A percentile compares a stretch with the other conserved stretches of the same genome.
These are phyloP conservation scores for Paraplagusia blochii DNA, from an alignment of 2,113 vertebrate species.

Conservation along the genomic window DNA sequence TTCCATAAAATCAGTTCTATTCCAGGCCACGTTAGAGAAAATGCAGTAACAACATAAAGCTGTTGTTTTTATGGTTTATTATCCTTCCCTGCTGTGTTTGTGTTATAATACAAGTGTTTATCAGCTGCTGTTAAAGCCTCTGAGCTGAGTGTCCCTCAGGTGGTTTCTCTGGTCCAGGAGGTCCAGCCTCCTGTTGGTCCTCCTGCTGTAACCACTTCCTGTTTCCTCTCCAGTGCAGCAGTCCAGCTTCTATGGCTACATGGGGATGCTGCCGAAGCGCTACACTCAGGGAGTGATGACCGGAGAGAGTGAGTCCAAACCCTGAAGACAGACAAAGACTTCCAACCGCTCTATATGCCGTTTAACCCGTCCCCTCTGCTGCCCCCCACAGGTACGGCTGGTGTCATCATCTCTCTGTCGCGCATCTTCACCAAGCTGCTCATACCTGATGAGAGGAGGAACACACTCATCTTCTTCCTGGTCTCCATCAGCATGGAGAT, in stretches of 20 bases:
- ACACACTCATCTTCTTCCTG: slow-evolving; percentile 97
- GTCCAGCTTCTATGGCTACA: slow-evolving; percentile 99
- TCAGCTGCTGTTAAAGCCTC: not conserved
- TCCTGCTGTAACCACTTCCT: slow-evolving; percentile 17
- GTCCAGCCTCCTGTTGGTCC: slow-evolving; percentile 6
- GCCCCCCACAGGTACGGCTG: slow-evolving; percentile 83
- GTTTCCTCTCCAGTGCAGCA: slow-evolving; percentile 88
- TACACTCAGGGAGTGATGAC: slow-evolving; percentile 99
- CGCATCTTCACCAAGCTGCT: slow-evolving; percentile 97
- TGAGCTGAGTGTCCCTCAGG: slow-evolving; percentile 20
- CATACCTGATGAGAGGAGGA: slow-evolving; percentile 85
- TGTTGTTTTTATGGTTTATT: no score
- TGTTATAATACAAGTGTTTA: not conserved
- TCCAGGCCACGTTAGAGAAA: no score
- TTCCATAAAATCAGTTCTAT: no score
- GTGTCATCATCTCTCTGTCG: slow-evolving; percentile 94
- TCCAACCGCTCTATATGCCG: not conserved
- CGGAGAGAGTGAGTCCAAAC: slow-evolving; percentile 90
- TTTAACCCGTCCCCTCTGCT: not conserved
- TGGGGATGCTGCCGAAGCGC: slow-evolving; percentile 96
- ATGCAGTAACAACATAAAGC: no score
- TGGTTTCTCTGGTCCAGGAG: slow-evolving; percentile 7
- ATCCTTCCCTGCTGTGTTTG: no score
- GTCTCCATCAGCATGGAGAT: slow-evolving; percentile 91
- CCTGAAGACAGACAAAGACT: not conserved